Conservation (phyloP, 2,113 vertebrate genomes). For the Sorex fumeus region DNA sequence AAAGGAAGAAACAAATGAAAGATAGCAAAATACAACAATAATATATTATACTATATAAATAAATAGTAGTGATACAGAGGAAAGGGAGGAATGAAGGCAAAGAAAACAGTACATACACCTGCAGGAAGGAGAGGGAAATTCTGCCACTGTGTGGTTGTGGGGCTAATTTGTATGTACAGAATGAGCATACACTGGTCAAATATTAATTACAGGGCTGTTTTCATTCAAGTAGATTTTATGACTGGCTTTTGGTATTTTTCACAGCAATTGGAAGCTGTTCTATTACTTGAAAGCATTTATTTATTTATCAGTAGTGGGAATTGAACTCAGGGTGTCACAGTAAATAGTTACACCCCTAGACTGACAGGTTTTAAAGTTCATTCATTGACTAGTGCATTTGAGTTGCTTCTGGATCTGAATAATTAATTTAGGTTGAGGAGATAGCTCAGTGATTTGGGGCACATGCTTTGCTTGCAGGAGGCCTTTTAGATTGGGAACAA, state of each 20-base stretch:
- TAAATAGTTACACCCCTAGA: too few relatives aligned
- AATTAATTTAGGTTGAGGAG: too few relatives aligned
- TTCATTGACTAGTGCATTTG: background rate
- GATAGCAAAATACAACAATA: background rate
- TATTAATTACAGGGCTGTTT: conserved; percentile 29
- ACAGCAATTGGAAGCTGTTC: background rate
- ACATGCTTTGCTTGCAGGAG: too few relatives aligned
- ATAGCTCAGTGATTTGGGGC: too few relatives aligned
- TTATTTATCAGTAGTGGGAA: too few relatives aligned
- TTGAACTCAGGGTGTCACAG: too few relatives aligned
- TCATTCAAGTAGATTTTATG: conserved; percentile 52
- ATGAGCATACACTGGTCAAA: background rate
- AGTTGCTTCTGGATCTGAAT: background rate
- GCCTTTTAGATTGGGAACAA: too few relatives aligned
- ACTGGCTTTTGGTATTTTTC: background rate
- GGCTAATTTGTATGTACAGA: background rate
- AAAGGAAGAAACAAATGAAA: background rate
- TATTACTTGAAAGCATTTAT: background rate
- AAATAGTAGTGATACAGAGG: background rate
- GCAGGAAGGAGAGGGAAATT: background rate
- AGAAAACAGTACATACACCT: background rate
- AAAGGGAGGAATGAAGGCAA: background rate
- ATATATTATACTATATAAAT: background rate
- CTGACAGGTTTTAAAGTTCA: too few relatives aligned
- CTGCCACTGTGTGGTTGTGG: background rate